Percentiles rank a stretch among this genome's conserved stretches.
Conservation (phyloP, 2,113 vertebrate species). For the Chloropsis hardwickii region DNA sequence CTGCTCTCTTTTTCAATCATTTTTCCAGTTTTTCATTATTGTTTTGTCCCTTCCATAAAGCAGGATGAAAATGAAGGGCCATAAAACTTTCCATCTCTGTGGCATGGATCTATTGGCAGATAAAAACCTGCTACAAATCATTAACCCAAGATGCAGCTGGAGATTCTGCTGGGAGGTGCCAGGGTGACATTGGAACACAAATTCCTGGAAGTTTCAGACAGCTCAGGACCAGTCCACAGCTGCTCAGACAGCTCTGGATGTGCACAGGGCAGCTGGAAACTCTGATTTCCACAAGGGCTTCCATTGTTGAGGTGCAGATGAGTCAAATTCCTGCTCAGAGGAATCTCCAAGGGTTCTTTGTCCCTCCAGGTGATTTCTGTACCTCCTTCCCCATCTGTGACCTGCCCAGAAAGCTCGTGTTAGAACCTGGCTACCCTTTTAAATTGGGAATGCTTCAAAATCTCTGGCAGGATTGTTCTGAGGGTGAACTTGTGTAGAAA, state of each 20-base stretch:
- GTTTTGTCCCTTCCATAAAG: slow-evolving; percentile 14
- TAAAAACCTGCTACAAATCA: slow-evolving; percentile 19
- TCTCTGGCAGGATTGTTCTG: not conserved
- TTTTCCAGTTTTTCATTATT: slow-evolving; percentile 15
- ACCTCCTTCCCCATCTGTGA: not conserved
- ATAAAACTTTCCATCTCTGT: not conserved
- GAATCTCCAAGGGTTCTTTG: not conserved
- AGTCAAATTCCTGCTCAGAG: not conserved
- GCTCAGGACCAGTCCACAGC: not conserved
- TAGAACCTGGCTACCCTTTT: not conserved
- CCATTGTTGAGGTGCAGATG: not conserved
- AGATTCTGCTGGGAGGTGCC: not conserved
- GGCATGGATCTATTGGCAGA: not conserved
- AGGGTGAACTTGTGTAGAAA: not conserved
- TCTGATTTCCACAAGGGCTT: not conserved
- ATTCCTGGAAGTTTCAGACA: not conserved
- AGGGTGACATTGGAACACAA: not conserved
- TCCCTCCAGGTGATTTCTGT: not conserved
- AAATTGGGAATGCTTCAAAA: not conserved
- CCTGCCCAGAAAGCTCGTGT: not conserved
- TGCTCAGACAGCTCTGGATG: not conserved
- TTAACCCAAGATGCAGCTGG: not conserved
- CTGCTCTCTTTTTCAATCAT: not conserved
- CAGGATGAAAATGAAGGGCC: slow-evolving; percentile 24
- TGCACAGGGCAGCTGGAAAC: not conserved